A percentile compares a stretch with the other conserved stretches of the same genome.
These are phyloP conservation scores for Thalassophryne amazonica DNA, from an alignment of 2,797 vertebrate genomes.

Conservation along the genomic window DNA sequence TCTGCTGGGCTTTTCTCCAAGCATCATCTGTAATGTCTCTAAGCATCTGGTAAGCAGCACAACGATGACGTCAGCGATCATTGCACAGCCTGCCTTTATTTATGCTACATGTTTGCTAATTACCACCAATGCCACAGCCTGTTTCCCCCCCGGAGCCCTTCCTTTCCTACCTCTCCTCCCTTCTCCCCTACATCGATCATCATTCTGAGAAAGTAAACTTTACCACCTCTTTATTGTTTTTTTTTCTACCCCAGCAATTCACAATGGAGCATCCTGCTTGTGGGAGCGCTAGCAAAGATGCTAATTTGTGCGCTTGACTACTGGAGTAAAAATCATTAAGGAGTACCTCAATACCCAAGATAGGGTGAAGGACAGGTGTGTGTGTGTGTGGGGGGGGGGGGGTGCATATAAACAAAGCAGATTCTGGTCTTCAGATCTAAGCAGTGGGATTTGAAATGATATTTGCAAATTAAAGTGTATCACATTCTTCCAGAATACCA, in stretches of 20 bases:
- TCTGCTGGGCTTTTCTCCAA: neutral
- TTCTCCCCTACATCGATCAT: constrained; percentile 47
- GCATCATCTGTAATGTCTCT: constrained; percentile 15
- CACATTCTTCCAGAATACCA: constrained; percentile 3
- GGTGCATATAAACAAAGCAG: constrained; percentile 8
- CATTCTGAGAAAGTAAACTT: constrained; percentile 62
- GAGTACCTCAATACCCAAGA: constrained; percentile 30
- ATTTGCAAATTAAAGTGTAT: constrained; percentile 35
- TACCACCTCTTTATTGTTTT: neutral
- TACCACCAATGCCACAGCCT: constrained; percentile 31
- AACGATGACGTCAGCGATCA: constrained; percentile 58
- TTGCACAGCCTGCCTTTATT: constrained; percentile 41
- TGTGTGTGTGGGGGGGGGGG: constrained; percentile 4
- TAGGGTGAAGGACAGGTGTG: constrained; percentile 26
- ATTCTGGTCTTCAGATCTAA: constrained; percentile 12
- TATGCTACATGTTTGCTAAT: constrained; percentile 63
- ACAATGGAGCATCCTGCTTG: constrained; percentile 52
- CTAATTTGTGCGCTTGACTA: constrained; percentile 71
- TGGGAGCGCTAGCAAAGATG: constrained; percentile 44
- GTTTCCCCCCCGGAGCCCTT: constrained; percentile 17
- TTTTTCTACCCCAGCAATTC: constrained; percentile 41
- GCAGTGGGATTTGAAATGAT: constrained; percentile 31
- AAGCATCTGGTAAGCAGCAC: constrained; percentile 14
- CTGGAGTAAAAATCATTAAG: constrained; percentile 66
- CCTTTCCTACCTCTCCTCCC: constrained; percentile 3